Evolutionary conservation across 2,888 invertebrate genomes (phyloP).

Genomic region (Lithosia quadra): DNA sequence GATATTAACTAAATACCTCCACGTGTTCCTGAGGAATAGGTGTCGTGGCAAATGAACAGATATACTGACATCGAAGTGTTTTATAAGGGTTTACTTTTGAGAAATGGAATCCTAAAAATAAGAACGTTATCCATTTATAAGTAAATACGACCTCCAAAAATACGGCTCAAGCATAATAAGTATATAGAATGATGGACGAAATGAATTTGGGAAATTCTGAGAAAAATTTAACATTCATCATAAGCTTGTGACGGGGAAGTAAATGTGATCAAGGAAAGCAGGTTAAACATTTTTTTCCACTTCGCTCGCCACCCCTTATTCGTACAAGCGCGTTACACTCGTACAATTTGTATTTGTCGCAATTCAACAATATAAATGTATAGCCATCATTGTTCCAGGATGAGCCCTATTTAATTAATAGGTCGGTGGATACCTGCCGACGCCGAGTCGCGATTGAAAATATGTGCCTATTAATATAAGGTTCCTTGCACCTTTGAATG

Average conservation of each 20-base stretch:
- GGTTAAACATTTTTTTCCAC: slow-evolving; percentile 79
- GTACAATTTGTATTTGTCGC: slow-evolving; percentile 66
- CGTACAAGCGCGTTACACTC: slow-evolving; percentile 62
- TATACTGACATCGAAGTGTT: background rate
- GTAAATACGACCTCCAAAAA: background rate
- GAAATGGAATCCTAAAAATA: background rate
- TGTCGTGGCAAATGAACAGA: background rate
- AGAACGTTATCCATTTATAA: slow-evolving; percentile 10
- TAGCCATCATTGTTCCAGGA: slow-evolving; percentile 63
- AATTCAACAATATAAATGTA: slow-evolving; percentile 61
- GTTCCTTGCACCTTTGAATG: background rate
- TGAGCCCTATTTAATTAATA: slow-evolving; percentile 73
- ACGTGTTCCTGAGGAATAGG: background rate
- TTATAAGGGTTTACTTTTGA: background rate
- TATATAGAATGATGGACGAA: slow-evolving; percentile 22
- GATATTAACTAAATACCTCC: background rate
- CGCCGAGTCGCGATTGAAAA: slow-evolving; percentile 57
- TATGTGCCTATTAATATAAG: slow-evolving; percentile 59
- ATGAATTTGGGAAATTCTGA: slow-evolving; percentile 25
- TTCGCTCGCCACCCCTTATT: slow-evolving; percentile 72
- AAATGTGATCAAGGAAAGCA: slow-evolving; percentile 76
- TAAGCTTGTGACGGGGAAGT: slow-evolving; percentile 68
- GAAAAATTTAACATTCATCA: slow-evolving; percentile 65
- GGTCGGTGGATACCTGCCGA: slow-evolving; percentile 56
- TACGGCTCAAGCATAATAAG: slow-evolving; percentile 10